Base-by-base conservation (phyloP, 2,113 vertebrate species). In the Scortum barcoo region DNA sequence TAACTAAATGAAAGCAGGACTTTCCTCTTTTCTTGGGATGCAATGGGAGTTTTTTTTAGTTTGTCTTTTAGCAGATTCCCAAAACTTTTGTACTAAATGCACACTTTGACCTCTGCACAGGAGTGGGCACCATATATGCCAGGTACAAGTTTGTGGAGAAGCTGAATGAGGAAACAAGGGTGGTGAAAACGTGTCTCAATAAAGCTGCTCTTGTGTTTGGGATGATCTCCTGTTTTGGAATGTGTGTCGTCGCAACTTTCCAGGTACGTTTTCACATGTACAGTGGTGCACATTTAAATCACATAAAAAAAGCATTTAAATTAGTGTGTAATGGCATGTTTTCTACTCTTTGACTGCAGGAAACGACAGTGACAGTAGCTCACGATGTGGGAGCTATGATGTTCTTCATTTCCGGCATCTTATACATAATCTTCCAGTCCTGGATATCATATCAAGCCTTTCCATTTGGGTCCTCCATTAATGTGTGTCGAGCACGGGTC, bases 171-270 rank as follows among this genome's bases (percentile, higher is more conserved):
- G 87, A 84, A 1, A 90, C 76, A 0, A 42, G 54, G 4, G 82
- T 88, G 1, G 46, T 95, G 85, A 82, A 22, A 1, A 56, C 95
- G 2, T 0, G 33, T 0, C 93, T 96, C 68, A 99, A 99, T 80
- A n/a, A 81, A 58, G 14, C 83, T 56, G 92, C 96, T 0, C 83
- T 98, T 4, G 81, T 67, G 7, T 0, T 96, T 2, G 98, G 97
- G 79, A 7, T 95, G 53, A 3, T 95, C 42, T 96, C 97, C 77
- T 98, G 97, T 87, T 58, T 96, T 20, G 97, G 97, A 83, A 97
- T 99, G 97, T 95, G 95, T 50, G 86, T 98, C 28, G 97, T 99
- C 58, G 97, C 97, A 76, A 97, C 96, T 76, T 99, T 99, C 91
- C 98, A 99, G 97, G 98, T 99, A 94, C 1, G 80, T 67, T 7